A percentile compares a stretch with the other conserved stretches of the same genome.
Conservation (phyloP, 2,888 invertebrate genomes). For the Scrobipalpa costella region DNA sequence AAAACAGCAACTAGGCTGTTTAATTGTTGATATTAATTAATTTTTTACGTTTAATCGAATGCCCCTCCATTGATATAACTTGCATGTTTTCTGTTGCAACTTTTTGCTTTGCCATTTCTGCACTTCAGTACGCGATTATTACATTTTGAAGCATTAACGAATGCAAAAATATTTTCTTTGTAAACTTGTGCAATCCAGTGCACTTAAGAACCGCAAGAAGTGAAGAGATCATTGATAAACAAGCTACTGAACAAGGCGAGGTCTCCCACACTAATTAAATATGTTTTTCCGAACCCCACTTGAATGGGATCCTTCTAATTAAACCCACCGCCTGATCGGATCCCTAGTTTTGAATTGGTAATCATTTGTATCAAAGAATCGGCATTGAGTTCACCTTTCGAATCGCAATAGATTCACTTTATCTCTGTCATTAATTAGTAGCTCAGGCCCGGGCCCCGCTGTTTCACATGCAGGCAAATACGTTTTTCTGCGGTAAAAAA, state of each 20-base stretch:
- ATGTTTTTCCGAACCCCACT: slow-evolving; percentile 43
- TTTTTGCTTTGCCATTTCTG: no score
- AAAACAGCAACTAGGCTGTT: slow-evolving; percentile 42
- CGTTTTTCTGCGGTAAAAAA: no score
- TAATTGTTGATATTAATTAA: slow-evolving; percentile 49
- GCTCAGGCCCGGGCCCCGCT: no score
- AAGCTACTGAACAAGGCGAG: slow-evolving; percentile 33
- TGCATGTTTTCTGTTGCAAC: no score
- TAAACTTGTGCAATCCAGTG: not conserved
- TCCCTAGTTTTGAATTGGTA: slow-evolving; percentile 72
- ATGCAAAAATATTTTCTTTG: not conserved
- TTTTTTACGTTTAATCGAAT: slow-evolving; percentile 28
- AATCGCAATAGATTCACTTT: slow-evolving; percentile 27
- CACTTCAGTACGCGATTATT: no score
- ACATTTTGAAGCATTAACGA: not conserved
- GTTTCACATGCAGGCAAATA: no score
- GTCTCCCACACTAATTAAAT: slow-evolving; percentile 47
- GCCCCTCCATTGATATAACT: no score
- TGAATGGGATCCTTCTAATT: slow-evolving; percentile 67
- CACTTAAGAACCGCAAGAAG: slow-evolving; percentile 27
- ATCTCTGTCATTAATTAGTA: slow-evolving; percentile 44
- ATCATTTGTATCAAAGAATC: slow-evolving; percentile 73
- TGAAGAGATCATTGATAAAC: slow-evolving; percentile 36
- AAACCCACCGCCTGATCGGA: slow-evolving; percentile 58
- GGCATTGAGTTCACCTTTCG: slow-evolving; percentile 49